Percentiles rank a stretch among this genome's conserved stretches.
These are phyloP conservation scores for Psittacara wagleri DNA, from an alignment of 2,113 vertebrate genomes.

Conservation along the genomic window DNA sequence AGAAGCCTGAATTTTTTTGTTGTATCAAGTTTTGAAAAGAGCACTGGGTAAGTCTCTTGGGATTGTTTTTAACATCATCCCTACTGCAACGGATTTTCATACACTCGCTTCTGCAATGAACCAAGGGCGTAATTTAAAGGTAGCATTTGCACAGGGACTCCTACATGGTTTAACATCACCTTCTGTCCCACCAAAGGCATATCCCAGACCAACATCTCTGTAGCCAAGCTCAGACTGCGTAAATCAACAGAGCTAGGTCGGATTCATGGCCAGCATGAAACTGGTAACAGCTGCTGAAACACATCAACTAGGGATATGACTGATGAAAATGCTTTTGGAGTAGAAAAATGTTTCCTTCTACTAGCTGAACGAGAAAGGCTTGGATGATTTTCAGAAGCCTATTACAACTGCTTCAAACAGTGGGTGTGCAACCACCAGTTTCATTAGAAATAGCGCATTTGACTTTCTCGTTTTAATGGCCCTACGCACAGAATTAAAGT, in stretches of 20 bases:
- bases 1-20: not conserved
- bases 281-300: not conserved
- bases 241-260: not conserved
- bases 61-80: not conserved
- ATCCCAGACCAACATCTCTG: not conserved
- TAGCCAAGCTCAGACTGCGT: not conserved
- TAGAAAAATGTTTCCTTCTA: not conserved
- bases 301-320: not conserved
- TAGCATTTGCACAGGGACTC: not conserved
- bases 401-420: not conserved
- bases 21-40: not conserved
- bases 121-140: not conserved
- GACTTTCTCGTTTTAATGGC: not conserved
- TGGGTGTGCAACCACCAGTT: not conserved
- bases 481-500: not conserved
- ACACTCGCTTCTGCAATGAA: not conserved
- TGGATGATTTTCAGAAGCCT: not conserved
- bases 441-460: not conserved
- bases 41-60: rapidly evolving
- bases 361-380: conserved; percentile 22
- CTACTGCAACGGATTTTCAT: not conserved
- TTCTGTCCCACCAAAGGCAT: not conserved
- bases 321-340: not conserved
- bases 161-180: not conserved
- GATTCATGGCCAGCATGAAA: not conserved